Evolutionary conservation across 2,797 vertebrate genomes (phyloP).

Genomic region (Gorsachius magnificus): DNA sequence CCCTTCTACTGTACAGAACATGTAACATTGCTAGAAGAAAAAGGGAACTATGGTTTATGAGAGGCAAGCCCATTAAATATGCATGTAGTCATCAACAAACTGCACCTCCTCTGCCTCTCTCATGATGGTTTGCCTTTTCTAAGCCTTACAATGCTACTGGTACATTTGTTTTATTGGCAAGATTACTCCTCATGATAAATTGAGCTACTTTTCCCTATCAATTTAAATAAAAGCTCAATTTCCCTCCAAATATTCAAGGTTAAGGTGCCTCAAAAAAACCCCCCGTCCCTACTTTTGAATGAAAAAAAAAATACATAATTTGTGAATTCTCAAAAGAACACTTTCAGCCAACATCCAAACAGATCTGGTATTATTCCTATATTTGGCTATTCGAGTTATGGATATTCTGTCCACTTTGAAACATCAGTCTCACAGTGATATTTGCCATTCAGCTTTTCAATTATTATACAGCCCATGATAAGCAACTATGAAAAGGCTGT

Average conservation of each 20-base stretch:
- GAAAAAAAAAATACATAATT: accelerated
- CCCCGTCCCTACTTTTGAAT: accelerated
- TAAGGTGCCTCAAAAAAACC: neutral
- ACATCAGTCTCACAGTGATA: neutral
- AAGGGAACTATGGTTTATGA: neutral
- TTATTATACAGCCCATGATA: neutral
- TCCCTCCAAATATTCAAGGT: neutral
- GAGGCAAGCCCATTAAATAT: neutral
- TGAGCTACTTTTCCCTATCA: neutral
- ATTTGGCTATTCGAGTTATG: neutral
- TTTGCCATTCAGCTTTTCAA: neutral
- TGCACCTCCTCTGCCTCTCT: neutral
- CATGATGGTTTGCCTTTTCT: neutral
- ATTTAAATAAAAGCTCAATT: neutral
- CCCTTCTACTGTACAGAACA: neutral
- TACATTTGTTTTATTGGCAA: neutral
- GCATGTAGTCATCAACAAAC: neutral
- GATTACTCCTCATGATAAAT: neutral
- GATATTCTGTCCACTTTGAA: neutral
- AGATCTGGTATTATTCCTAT: neutral
- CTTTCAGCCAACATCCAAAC: neutral
- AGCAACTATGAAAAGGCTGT: neutral
- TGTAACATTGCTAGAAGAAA: neutral
- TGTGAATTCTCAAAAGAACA: neutral
- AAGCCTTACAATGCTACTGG: neutral